phyloP scores from a whole-genome alignment of 2,888 invertebrate genomes.

The Piscicola geometra region DNA sequence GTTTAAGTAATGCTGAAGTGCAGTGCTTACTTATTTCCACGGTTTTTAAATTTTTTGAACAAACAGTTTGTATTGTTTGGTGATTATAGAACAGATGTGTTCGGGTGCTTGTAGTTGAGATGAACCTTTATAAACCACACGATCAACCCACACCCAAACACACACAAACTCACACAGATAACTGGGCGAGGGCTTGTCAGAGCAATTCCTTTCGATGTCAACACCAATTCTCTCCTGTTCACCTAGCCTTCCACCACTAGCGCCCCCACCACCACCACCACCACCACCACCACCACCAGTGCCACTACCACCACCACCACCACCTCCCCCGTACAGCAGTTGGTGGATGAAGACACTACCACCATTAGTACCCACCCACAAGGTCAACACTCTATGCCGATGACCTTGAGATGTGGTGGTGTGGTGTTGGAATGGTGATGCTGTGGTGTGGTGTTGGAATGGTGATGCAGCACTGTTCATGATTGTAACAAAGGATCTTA shows the following conservation, averaged over 20 bases:
- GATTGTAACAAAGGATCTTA: not conserved
- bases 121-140: no score
- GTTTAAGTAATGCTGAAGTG: no score
- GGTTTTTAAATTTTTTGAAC: no score
- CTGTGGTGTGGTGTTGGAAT: not conserved
- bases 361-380: slow-evolving; percentile 96
- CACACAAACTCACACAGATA: not conserved
- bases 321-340: slow-evolving; percentile 71
- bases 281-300: not conserved
- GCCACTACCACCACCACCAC: slow-evolving; percentile 65
- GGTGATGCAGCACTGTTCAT: not conserved
- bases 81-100: no score
- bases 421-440: no score
- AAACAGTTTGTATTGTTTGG: no score
- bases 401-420: no score
- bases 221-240: not conserved
- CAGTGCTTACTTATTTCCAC: no score
- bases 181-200: not conserved
- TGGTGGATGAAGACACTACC: slow-evolving; percentile 91
- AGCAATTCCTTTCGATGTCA: not conserved
- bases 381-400: slow-evolving; percentile 63
- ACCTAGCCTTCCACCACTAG: not conserved
- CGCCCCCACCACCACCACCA: not conserved
- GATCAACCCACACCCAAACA: not conserved
- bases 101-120: no score